Conservation (phyloP, 2,888 invertebrate genomes). For the Sclerodermus sp. region DNA sequence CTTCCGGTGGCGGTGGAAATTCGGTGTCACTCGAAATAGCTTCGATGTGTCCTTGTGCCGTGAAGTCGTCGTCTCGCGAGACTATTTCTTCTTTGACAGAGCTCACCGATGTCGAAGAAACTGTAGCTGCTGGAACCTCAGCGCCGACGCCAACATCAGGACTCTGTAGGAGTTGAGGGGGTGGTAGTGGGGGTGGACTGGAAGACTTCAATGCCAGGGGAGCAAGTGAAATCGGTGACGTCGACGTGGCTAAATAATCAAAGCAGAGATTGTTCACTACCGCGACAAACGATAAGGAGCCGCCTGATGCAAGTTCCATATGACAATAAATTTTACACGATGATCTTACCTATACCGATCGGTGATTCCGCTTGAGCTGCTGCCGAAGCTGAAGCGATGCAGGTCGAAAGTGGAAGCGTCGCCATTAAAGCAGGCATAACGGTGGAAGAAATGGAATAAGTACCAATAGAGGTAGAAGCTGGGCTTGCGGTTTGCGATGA, state of each 20-base stretch:
- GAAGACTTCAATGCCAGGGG: no score
- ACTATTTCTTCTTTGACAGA: not conserved
- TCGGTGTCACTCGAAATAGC: not conserved
- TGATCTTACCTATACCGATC: no score
- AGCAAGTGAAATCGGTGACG: no score
- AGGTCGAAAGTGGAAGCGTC: slow-evolving; percentile 17
- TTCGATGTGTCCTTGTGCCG: not conserved
- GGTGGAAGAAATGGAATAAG: slow-evolving; percentile 18
- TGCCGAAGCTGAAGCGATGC: not conserved
- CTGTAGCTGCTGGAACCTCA: not conserved
- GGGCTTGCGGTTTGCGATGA: not conserved
- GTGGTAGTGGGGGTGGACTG: no score
- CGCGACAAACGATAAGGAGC: no score
- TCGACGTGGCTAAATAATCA: no score
- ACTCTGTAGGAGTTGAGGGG: no score
- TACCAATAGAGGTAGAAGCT: not conserved
- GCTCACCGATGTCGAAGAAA: not conserved
- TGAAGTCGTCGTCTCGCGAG: not conserved
- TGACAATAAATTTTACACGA: no score
- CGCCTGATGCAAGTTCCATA: no score
- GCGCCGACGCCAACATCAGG: no score
- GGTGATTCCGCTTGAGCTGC: no score
- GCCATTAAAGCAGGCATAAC: slow-evolving; percentile 13
- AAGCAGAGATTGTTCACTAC: no score
- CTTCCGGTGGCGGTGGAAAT: not conserved